Conservation (phyloP, 2,797 vertebrate genomes). For the Clarias laeviceps region DNA sequence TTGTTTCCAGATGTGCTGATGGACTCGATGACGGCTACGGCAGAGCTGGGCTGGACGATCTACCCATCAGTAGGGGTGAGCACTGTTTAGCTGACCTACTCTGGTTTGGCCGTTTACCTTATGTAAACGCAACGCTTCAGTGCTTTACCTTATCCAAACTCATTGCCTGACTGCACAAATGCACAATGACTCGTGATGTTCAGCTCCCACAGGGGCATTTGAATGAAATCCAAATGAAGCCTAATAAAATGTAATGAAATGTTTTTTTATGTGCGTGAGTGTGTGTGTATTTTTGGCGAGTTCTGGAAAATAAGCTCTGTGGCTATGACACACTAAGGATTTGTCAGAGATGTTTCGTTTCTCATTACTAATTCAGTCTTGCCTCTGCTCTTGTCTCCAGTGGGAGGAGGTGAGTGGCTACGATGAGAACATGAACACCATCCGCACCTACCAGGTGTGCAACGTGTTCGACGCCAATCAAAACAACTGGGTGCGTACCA, state of each 20-base stretch:
- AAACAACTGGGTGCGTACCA: slow-evolving; percentile 96
- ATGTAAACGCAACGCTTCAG: slow-evolving; percentile 31
- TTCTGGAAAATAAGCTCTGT: slow-evolving; percentile 27
- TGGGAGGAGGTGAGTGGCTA: slow-evolving; percentile 98
- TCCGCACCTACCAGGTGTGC: slow-evolving; percentile 96
- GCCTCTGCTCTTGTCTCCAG: slow-evolving; percentile 68
- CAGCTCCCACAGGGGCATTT: slow-evolving; percentile 39
- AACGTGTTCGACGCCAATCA: slow-evolving; percentile 93
- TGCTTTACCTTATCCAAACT: slow-evolving; percentile 36
- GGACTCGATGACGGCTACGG: slow-evolving; percentile 95
- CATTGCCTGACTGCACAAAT: slow-evolving; percentile 46
- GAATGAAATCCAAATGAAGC: slow-evolving; percentile 43
- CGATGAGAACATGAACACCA: slow-evolving; percentile 97
- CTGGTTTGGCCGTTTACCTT: slow-evolving; percentile 18
- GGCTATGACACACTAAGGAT: neutral
- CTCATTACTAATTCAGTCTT: slow-evolving; percentile 43
- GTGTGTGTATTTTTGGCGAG: neutral
- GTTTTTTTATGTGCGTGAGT: neutral
- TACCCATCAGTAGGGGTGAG: slow-evolving; percentile 91
- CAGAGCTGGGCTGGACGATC: slow-evolving; percentile 94
- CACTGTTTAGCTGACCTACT: slow-evolving; percentile 48
- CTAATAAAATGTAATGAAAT: slow-evolving; percentile 27
- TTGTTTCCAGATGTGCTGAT: slow-evolving; percentile 86
- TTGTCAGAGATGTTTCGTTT: slow-evolving; percentile 18
- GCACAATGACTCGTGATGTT: slow-evolving; percentile 40